Evolutionary conservation across 1,140 invertebrate species (phyloP), one percentile per base, ranked within the genome.

Genomic region (Pseudobourletiella spinata): DNA sequence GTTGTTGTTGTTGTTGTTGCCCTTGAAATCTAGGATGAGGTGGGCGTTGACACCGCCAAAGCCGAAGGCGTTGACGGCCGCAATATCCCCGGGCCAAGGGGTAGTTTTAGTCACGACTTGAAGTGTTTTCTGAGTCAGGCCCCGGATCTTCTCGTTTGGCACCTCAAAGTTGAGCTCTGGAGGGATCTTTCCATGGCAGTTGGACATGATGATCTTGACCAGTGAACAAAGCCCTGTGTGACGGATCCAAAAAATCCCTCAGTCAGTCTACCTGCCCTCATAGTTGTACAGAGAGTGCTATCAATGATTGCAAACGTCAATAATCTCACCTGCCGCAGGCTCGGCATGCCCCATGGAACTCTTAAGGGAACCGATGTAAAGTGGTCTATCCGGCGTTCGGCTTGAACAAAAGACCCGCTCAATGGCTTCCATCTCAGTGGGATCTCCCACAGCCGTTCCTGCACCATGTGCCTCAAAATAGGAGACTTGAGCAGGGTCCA

Each of bases 21-120:
- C 81, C 72, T 88, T 87, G 0, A 86, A 86, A 69, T 85, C 84
- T 0, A 98, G 76, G 56, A 98, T 78, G 0, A 91, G 76, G 75
- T 98, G 94, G n/a, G 89, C 92, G 78, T 98, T 98, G 25, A 92
- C 89, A 50, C 95, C 95, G 59, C 95, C 95, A 35, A 35, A 56
- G 18, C 95, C 95, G 76, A 98, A 98, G 2, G 91, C 96, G 76
- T 97, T 98, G 1, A 98, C 72, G 3, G 83, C 94, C 32, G 90
- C 83, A 24, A 91, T 77, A 14, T 90, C 89, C 18, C 91, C 91
- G 32, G 87, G 84, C 85, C 89, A 94, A 15, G 83, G 81, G 46
- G 81, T 84, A 59, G 86, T 82, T 72, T 86, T 81, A 66, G 85
- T 81, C 2, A 98, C 88, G 26, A 96, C 91, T 79, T 91, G 84